These are phyloP conservation scores for Polyploca ridens DNA, from an alignment of 2,888 invertebrate species.

Conservation along the genomic window DNA sequence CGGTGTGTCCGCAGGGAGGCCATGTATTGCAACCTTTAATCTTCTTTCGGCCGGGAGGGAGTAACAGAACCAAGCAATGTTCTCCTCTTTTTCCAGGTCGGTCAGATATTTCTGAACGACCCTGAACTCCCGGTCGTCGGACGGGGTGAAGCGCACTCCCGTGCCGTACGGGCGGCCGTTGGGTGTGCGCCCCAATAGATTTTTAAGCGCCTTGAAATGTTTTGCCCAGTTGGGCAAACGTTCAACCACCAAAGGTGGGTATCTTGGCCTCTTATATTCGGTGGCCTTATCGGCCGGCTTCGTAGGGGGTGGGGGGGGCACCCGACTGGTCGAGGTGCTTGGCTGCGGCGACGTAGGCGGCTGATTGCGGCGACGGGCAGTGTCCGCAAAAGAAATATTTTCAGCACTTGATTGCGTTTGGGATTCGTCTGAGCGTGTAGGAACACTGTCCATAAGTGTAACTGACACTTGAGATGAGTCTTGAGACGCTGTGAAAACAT, in stretches of 20 bases:
- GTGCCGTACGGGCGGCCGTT: constrained; percentile 24
- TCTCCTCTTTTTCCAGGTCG: constrained; percentile 2
- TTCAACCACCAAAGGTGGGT: constrained; percentile 31
- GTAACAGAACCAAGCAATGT: constrained; percentile 25
- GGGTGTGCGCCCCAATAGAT: constrained; percentile 17
- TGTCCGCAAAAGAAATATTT: no score
- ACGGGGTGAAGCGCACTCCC: constrained; percentile 28
- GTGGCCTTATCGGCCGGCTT: no score
- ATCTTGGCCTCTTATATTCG: neutral
- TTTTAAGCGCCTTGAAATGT: constrained; percentile 19
- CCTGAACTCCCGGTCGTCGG: constrained; percentile 17
- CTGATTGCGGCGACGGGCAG: no score
- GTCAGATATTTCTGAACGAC: constrained; percentile 18
- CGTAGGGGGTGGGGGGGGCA: no score
- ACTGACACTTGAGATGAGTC: no score
- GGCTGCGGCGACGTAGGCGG: no score
- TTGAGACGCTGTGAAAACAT: no score
- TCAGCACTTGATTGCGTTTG: no score
- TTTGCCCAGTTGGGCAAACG: constrained; percentile 23
- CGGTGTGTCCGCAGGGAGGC: constrained; percentile 8
- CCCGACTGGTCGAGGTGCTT: no score
- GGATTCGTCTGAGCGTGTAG: no score
- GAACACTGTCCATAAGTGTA: no score
- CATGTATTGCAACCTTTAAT: constrained; percentile 21
- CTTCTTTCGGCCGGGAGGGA: constrained; percentile 18